Evolutionary conservation across 2,113 vertebrate genomes (phyloP), one percentile per base, ranked within the genome.

Genomic region (Melozone crissalis): DNA sequence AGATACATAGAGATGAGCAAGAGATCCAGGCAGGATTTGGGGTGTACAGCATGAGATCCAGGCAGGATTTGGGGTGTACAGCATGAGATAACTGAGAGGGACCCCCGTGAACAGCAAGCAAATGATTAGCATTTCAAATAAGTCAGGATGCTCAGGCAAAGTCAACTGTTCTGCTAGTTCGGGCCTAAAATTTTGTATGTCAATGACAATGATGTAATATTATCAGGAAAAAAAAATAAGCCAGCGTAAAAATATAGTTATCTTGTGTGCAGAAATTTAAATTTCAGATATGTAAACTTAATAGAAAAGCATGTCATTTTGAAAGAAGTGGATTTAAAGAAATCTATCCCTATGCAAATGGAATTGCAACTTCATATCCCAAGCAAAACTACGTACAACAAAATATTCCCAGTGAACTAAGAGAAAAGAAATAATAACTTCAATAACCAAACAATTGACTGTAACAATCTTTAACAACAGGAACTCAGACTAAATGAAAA

Each of bases 71-170:
- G 80, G 57, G 78, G 75, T 47, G 69, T 74, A 86, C 47, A 93
- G 51, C 17, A 13, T 1, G 61, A 90, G 72, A 74, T 77, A 93
- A 66, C 39, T 52, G 59, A 88, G 67, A 88, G 75, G n/a, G 72
- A 67, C 35, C n/a, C 21, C 9, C n/a, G 65, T 81, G 65, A 90
- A 52, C 5, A 75, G 51, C 57, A 73, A 88, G 54, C 35, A 74
- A 66, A 44, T 18, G 10, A 67, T 86, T 49, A 93, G 83, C 93
- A 89, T 86, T 95, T 92, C 72, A 90, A 90, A 55, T 63, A 37
- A 77, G 68, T 11, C 84, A 74, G 62, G 58, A 39, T 20, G 39
- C 11, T 62, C 51, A 59, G 43, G 75, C 28, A 67, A 87, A 91
- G 55, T 39, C 47, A 91, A 71, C 39, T 31, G 55, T 47, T 81